Percentiles rank a stretch among this genome's conserved stretches.
phyloP scores from a whole-genome alignment of 2,888 invertebrate genomes.

The Iselma pallidipennis region DNA sequence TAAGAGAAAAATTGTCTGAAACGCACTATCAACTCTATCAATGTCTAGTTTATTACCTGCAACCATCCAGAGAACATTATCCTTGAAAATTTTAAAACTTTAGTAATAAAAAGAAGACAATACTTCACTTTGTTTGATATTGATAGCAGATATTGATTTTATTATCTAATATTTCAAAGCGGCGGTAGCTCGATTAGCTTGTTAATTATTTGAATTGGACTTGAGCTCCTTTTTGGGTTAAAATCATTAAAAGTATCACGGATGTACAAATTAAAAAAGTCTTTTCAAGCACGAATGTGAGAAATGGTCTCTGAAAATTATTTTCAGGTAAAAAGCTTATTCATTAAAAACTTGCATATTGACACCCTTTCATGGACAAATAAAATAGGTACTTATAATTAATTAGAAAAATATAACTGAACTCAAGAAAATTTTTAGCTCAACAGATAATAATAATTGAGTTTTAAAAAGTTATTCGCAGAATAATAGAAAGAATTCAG shows the following conservation, averaged over 20 bases:
- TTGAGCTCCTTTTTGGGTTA: too few species aligned
- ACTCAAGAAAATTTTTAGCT: constrained; percentile 10
- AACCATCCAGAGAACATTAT: background rate
- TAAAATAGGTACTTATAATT: too few species aligned
- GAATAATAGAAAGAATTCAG: background rate
- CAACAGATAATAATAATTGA: constrained; percentile 5
- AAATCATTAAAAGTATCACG: too few species aligned
- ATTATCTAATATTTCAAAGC: too few species aligned
- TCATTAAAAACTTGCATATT: constrained; percentile 12
- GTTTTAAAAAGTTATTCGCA: constrained; percentile 10
- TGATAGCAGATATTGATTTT: too few species aligned
- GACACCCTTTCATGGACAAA: constrained; percentile 2
- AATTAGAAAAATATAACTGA: constrained; percentile 5
- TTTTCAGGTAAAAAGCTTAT: background rate
- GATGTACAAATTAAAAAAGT: too few species aligned
- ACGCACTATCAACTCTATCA: background rate
- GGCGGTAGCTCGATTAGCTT: too few species aligned
- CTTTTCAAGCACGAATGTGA: too few species aligned
- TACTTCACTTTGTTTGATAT: too few species aligned
- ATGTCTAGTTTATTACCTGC: background rate
- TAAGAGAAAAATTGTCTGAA: background rate
- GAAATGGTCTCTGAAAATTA: constrained; percentile 4
- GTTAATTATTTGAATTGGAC: too few species aligned
- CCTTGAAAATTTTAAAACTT: background rate
- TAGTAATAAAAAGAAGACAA: background rate